phyloP scores from a whole-genome alignment of 2,113 vertebrate species.

The Pundamilia nyererei region DNA sequence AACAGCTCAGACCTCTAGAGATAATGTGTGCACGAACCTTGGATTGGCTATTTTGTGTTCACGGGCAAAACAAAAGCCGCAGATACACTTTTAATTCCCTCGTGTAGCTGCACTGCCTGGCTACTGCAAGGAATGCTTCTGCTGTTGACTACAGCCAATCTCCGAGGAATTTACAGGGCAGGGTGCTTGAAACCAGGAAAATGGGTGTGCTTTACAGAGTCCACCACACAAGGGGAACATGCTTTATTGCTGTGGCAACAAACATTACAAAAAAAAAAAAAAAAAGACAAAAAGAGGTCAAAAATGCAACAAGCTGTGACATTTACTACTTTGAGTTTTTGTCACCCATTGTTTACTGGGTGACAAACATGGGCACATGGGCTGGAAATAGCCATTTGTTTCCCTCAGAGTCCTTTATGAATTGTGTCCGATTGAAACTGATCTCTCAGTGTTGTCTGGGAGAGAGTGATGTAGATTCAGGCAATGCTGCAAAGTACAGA shows the following conservation, averaged over 20 bases:
- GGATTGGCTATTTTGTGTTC: background rate
- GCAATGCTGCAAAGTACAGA: background rate
- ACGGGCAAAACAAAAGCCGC: background rate
- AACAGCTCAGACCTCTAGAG: background rate
- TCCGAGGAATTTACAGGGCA: constrained; percentile 8
- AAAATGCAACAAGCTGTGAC: background rate
- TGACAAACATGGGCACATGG: background rate
- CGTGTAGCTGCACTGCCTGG: constrained; percentile 4
- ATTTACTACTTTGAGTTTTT: background rate
- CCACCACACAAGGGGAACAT: background rate
- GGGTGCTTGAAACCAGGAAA: background rate
- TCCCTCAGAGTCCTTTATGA: background rate
- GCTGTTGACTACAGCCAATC: constrained; percentile 23
- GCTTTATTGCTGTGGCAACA: background rate
- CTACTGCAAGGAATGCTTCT: constrained; percentile 14
- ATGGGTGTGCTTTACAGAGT: background rate
- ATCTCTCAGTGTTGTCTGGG: background rate
- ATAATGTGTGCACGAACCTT: background rate
- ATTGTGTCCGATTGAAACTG: background rate
- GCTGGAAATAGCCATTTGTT: background rate
- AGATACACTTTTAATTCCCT: background rate
- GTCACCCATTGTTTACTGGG: background rate
- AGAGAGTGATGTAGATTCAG: background rate
- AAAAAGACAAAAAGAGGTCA: background rate
- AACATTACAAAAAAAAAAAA: background rate